These are phyloP conservation scores for Graphium colonna DNA, from an alignment of 2,888 invertebrate genomes.

Conservation along the genomic window DNA sequence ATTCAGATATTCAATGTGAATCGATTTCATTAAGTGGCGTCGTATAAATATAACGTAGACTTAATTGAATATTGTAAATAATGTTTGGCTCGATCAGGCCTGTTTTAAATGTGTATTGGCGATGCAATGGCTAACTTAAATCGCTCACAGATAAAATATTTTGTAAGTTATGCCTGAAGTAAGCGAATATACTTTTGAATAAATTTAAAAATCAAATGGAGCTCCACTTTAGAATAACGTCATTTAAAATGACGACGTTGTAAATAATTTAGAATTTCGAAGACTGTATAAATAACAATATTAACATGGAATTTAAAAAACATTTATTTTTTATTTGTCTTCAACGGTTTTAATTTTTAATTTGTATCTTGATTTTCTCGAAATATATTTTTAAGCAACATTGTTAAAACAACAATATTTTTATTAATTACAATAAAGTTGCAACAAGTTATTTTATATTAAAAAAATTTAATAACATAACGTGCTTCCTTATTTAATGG, in stretches of 20 bases:
- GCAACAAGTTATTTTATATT: not conserved
- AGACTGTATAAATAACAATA: slow-evolving; percentile 58
- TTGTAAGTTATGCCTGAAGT: slow-evolving; percentile 9
- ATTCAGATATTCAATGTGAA: slow-evolving; percentile 4
- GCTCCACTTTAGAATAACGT: slow-evolving; percentile 42
- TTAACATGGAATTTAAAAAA: slow-evolving; percentile 32
- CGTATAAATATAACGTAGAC: slow-evolving; percentile 18
- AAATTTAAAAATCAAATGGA: slow-evolving; percentile 16
- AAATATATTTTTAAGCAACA: not conserved
- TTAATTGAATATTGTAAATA: slow-evolving; percentile 26
- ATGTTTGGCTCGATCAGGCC: slow-evolving; percentile 34
- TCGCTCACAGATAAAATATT: slow-evolving; percentile 10
- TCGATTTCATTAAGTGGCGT: slow-evolving; percentile 4
- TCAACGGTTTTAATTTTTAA: not conserved
- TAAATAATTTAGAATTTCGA: slow-evolving; percentile 73
- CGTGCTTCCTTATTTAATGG: slow-evolving; percentile 27
- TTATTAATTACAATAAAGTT: not conserved
- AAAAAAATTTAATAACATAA: not conserved
- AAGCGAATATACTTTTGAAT: slow-evolving; percentile 7
- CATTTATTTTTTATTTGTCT: slow-evolving; percentile 1
- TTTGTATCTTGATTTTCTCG: not conserved
- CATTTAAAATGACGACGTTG: slow-evolving; percentile 64
- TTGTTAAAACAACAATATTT: not conserved
- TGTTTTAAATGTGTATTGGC: slow-evolving; percentile 40
- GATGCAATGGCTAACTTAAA: slow-evolving; percentile 17